Conservation (phyloP, 2,888 invertebrate genomes). For the Leptura quadrifasciata region DNA sequence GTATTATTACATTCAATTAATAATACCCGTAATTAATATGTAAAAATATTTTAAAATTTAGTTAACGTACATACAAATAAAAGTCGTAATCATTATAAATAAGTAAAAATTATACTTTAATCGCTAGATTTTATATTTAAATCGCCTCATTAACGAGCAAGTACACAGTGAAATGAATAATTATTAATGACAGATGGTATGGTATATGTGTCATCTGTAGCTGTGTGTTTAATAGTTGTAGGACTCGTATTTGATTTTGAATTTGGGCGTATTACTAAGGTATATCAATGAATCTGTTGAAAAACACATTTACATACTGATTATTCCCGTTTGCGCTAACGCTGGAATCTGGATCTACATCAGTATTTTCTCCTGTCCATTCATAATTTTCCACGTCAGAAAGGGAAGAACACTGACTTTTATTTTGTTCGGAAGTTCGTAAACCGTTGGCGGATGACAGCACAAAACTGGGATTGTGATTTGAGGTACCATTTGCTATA, state of each 20-base stretch:
- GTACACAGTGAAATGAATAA: neutral
- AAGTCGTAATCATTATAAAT: no score
- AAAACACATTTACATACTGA: conserved; percentile 52
- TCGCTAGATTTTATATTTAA: neutral
- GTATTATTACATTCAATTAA: no score
- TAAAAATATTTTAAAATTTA: no score
- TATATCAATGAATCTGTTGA: conserved; percentile 7
- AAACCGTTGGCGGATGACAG: conserved; percentile 48
- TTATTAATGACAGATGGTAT: neutral
- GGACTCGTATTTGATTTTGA: neutral
- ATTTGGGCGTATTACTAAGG: neutral
- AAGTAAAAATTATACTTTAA: neutral
- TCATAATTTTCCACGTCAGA: conserved; percentile 90
- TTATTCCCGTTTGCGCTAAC: conserved; percentile 61
- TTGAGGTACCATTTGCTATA: conserved; percentile 47
- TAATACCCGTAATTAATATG: no score
- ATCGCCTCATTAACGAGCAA: neutral
- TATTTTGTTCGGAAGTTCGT: conserved; percentile 56
- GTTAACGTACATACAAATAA: no score
- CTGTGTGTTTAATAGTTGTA: neutral
- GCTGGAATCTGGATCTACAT: conserved; percentile 74
- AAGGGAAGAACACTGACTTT: conserved; percentile 77
- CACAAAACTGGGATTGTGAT: conserved; percentile 50
- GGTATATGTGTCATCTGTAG: neutral
- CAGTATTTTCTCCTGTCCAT: conserved; percentile 81